Evolutionary conservation across 1,140 invertebrate species (phyloP).

Genomic region (Platyscapa corneri): DNA sequence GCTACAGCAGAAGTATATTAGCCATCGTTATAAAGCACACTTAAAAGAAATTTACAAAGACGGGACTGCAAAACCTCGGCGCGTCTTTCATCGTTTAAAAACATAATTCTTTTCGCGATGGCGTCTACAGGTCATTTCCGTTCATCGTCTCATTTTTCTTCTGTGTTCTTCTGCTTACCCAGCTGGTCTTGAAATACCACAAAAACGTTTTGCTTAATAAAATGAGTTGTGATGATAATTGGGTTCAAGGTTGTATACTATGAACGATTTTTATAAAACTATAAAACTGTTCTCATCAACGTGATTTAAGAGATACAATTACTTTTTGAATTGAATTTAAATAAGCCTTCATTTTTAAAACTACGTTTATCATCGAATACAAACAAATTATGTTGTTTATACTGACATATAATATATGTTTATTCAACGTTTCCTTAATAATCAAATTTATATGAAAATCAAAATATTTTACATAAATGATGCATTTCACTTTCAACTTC

Average conservation of each 20-base stretch:
- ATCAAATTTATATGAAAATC: background rate
- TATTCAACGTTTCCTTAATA: background rate
- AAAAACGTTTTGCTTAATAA: conserved; percentile 13
- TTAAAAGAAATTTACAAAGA: conserved; percentile 5
- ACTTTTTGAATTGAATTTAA: background rate
- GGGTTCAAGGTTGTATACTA: conserved; percentile 11
- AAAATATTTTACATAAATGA: background rate
- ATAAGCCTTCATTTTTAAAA: background rate
- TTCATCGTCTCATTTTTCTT: conserved; percentile 31
- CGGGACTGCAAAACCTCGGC: background rate
- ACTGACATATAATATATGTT: background rate
- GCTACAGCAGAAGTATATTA: background rate
- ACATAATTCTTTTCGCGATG: conserved; percentile 29
- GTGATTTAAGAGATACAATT: background rate
- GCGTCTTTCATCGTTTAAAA: conserved; percentile 19
- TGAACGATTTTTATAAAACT: conserved; percentile 5
- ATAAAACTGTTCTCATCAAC: background rate
- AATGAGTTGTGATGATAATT: background rate
- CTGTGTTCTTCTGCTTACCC: background rate
- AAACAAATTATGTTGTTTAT: background rate
- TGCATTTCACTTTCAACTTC: background rate
- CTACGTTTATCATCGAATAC: background rate
- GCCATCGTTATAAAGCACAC: background rate
- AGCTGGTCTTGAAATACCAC: conserved; percentile 22
- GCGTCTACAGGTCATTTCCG: background rate